A percentile compares a stretch with the other conserved stretches of the same genome.
Evolutionary conservation across 2,113 vertebrate genomes (phyloP).

Genomic region (Arothron firmamentum): DNA sequence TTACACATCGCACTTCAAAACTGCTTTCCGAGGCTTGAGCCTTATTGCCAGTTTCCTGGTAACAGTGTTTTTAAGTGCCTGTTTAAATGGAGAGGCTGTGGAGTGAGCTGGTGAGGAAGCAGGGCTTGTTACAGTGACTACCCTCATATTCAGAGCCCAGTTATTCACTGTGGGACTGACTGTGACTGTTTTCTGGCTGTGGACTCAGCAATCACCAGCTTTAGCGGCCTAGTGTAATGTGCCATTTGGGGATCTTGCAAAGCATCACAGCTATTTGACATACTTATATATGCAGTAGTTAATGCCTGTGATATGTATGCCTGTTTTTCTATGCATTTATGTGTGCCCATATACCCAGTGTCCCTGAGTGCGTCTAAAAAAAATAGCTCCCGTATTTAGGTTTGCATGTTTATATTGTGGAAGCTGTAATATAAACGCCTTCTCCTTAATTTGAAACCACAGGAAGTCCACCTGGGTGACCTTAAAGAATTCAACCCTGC

Average conservation of each 20-base stretch:
- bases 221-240: conserved; percentile 58
- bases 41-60: conserved; percentile 27
- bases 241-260: conserved; percentile 57
- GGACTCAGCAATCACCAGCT: conserved; percentile 60
- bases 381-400: background rate
- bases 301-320: conserved; percentile 31
- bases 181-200: conserved; percentile 63
- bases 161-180: conserved; percentile 61
- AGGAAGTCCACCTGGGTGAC: conserved; percentile 41
- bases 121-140: conserved; percentile 63
- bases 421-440: conserved; percentile 25
- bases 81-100: conserved; percentile 57
- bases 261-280: conserved; percentile 29
- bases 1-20: conserved; percentile 48
- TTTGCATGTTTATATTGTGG: conserved; percentile 10
- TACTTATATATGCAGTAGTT: conserved; percentile 40
- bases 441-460: conserved; percentile 43
- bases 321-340: conserved; percentile 1
- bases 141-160: conserved; percentile 62
- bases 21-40: conserved; percentile 50
- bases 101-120: conserved; percentile 61
- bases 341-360: background rate
- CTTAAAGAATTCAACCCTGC: conserved; percentile 51
- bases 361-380: background rate
- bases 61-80: conserved; percentile 67